phyloP scores from a whole-genome alignment of 2,888 invertebrate genomes.

The Cantharis rustica region DNA sequence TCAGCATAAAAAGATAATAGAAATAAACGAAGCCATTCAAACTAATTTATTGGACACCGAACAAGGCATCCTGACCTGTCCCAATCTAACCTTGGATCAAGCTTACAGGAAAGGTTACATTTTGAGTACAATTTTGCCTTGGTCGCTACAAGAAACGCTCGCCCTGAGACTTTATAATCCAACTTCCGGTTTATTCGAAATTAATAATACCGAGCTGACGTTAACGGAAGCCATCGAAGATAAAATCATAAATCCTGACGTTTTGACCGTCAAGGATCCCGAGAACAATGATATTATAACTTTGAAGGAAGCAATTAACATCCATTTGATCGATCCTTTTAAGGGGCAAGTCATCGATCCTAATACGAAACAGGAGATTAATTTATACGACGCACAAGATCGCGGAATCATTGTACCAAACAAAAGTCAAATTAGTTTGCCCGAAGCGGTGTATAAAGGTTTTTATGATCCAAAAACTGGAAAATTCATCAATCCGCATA shows the following conservation, averaged over 20 bases:
- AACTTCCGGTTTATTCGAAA: constrained; percentile 71
- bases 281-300: constrained; percentile 80
- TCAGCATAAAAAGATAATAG: constrained; percentile 66
- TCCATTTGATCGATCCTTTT: constrained; percentile 77
- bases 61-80: constrained; percentile 70
- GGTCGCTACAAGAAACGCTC: constrained; percentile 82
- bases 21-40: constrained; percentile 72
- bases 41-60: constrained; percentile 72
- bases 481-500: constrained; percentile 78
- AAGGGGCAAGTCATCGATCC: constrained; percentile 82
- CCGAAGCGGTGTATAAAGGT: constrained; percentile 91
- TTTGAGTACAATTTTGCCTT: constrained; percentile 76
- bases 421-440: constrained; percentile 80
- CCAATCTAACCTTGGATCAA: constrained; percentile 74
- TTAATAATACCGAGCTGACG: constrained; percentile 71
- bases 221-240: constrained; percentile 75
- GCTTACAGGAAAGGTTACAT: constrained; percentile 83
- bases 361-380: constrained; percentile 72
- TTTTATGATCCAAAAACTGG: constrained; percentile 85
- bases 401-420: constrained; percentile 81
- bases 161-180: constrained; percentile 81
- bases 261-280: constrained; percentile 80
- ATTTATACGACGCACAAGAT: constrained; percentile 82
- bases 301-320: constrained; percentile 76
- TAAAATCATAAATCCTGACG: constrained; percentile 77